Evolutionary conservation across 2,113 vertebrate genomes (phyloP).

Genomic region (Megaceryle torquata): DNA sequence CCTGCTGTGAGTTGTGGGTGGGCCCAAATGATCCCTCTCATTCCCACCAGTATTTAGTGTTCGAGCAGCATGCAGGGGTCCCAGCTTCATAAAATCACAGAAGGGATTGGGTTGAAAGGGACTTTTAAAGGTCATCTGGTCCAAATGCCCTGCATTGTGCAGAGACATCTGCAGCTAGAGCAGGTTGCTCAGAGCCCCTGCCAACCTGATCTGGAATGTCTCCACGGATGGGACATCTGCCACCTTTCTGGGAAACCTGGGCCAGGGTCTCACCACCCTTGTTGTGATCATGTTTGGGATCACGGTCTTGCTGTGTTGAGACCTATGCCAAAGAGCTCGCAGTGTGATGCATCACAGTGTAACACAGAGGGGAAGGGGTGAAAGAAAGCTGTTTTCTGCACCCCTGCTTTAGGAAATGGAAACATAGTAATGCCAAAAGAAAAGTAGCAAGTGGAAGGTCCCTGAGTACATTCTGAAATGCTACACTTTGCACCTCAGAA

Average conservation of each 20-base stretch:
- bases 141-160: neutral
- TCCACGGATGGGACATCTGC: too few species aligned
- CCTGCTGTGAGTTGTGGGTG: neutral
- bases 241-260: too few species aligned
- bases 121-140: neutral
- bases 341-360: neutral
- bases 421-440: neutral
- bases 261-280: too few species aligned
- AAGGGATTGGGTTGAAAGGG: neutral
- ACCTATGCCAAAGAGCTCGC: neutral
- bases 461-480: neutral
- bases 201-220: too few species aligned
- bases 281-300: too few species aligned
- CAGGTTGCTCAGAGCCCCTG: neutral
- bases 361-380: neutral
- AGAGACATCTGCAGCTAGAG: neutral
- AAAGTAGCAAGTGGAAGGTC: neutral
- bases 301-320: neutral
- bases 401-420: neutral
- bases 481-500: neutral
- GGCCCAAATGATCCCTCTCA: neutral
- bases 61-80: neutral
- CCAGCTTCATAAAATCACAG: neutral
- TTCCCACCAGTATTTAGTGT: rapidly evolving
- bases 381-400: neutral